A percentile compares a stretch with the other conserved stretches of the same genome.
phyloP scores from a whole-genome alignment of 2,113 vertebrate genomes.

The Nettapus auritus region DNA sequence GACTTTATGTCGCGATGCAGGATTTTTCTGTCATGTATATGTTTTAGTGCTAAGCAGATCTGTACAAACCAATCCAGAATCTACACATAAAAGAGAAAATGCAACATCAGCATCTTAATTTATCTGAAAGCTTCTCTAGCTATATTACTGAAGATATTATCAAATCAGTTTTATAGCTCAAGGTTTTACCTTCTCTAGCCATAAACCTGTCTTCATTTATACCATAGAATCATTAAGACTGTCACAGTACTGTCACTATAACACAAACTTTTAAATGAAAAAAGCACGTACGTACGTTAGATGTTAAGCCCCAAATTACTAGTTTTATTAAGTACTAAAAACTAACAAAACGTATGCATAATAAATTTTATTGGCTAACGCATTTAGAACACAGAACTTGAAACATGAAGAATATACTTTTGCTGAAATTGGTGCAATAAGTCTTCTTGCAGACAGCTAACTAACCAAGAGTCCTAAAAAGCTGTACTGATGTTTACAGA shows the following conservation, averaged over 20 bases:
- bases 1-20: constrained; percentile 98
- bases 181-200: not conserved
- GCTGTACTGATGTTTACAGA: not conserved
- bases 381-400: not conserved
- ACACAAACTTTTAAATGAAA: not conserved
- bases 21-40: constrained; percentile 96
- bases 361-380: not conserved
- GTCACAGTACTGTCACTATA: not conserved
- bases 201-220: not conserved
- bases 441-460: not conserved
- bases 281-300: not conserved
- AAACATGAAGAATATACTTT: not conserved
- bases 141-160: not conserved
- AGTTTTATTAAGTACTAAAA: not conserved
- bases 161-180: not conserved
- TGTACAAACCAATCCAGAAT: constrained; percentile 98
- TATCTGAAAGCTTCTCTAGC: not conserved
- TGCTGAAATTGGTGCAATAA: not conserved
- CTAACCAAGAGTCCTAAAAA: not conserved
- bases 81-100: constrained; percentile 68
- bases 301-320: not conserved
- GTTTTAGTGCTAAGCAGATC: constrained; percentile 95
- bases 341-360: not conserved
- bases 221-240: not conserved
- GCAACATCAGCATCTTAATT: not conserved